Base-by-base conservation (phyloP, 2,113 vertebrate species). In the Alexandromys fortis region DNA sequence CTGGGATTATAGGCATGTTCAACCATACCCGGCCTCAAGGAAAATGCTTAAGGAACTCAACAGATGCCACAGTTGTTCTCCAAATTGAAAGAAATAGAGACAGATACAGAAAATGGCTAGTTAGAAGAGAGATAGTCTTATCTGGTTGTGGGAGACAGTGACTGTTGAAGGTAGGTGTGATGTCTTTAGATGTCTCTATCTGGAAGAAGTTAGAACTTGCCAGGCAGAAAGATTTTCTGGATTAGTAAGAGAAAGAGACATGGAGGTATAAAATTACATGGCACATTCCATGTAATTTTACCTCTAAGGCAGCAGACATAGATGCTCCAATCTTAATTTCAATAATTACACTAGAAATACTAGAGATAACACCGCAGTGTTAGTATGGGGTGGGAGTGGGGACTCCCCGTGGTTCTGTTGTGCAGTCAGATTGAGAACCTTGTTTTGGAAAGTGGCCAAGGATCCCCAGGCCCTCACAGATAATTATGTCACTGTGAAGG, bases 221-320 rank as follows among this genome's bases (percentile, higher is more conserved):
- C 35, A 67, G 76, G 49, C 79, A 92, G 79, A 77, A 63, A 17
- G 14, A 86, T 75, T 63, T 79, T 83, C 68, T 94, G 73, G 68
- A 73, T 33, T 91, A 28, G 82, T 73, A 79, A 45, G 79, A 92
- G 88, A 79, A 90, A 92, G 91, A 49, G 70, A 16, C 83, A 52
- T 28, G 55, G 45, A 61, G 26, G 47, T 87, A 35, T 68, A 75
- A 90, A n/a, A 79, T 30, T 11, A 2, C 33, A 1, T 72, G 79
- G 42, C 35, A 13, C n/a, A 0, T 63, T 58, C 33, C 7, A 49
- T 49, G 49, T 49, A 49, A 49, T 49, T 49, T 49, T 49, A 49
- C 49, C 49, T 86, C 55, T 49, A 72, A 35, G 61, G 72, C 9
- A 3, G 2, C 81, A 21, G 0, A n/a, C 21, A 19, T 1, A 9